Conservation (phyloP, 2,888 invertebrate genomes). For the Crioceris asparagi region DNA sequence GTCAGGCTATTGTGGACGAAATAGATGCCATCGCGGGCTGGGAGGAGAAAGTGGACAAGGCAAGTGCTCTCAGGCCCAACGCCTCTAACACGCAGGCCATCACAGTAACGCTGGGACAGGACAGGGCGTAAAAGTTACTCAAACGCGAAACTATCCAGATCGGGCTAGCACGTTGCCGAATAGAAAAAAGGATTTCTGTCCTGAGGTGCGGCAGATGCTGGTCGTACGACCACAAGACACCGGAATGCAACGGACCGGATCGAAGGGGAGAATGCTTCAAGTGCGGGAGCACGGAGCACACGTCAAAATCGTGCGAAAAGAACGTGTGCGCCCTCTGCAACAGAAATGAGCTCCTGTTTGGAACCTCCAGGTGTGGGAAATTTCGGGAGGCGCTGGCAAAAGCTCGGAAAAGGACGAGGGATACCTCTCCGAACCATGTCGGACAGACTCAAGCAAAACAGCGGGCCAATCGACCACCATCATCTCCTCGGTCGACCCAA, state of each 20-base stretch:
- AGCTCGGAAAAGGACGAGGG: background rate
- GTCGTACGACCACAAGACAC: conserved; percentile 3
- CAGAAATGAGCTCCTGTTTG: background rate
- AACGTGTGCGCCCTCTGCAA: conserved; percentile 1
- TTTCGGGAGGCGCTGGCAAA: conserved; percentile 3
- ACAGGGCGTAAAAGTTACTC: too few species aligned
- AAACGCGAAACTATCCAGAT: too few species aligned
- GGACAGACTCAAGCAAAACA: too few species aligned
- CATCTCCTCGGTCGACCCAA: too few species aligned
- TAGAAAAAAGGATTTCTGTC: background rate
- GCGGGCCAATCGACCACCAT: too few species aligned
- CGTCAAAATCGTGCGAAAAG: background rate
- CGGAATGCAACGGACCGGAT: conserved; percentile 1
- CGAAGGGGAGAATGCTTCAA: conserved; percentile 1
- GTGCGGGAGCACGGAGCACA: conserved; percentile 3
- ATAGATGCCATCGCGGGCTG: too few species aligned
- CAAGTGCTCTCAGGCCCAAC: too few species aligned
- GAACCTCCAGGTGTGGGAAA: conserved; percentile 2
- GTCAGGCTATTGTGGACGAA: too few species aligned
- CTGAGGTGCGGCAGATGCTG: conserved; percentile 6
- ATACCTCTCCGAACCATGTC: too few species aligned
- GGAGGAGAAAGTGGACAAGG: too few species aligned
- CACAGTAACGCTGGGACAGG: too few species aligned
- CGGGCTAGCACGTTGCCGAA: conserved; percentile 4
- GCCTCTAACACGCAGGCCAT: too few species aligned